A percentile compares a stretch with the other conserved stretches of the same genome.
Conservation (phyloP, 2,113 vertebrate species). For the Pseudorasbora parva region DNA sequence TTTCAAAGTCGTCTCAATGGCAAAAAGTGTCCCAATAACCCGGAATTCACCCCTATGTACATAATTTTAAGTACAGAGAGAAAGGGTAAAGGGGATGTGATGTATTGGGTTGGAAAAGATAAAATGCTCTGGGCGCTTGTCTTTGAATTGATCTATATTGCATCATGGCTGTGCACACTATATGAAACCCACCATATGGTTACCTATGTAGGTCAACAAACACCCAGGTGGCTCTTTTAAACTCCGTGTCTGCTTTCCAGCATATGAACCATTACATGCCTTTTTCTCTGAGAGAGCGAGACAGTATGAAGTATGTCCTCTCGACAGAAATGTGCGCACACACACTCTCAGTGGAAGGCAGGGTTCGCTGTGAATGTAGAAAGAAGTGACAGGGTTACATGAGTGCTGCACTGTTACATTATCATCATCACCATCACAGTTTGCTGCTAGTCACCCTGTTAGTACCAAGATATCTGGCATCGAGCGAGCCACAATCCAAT, state of each 20-base stretch:
- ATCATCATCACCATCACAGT: neutral
- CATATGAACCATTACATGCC: slow-evolving; percentile 27
- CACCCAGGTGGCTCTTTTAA: slow-evolving; percentile 38
- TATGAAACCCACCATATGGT: slow-evolving; percentile 33
- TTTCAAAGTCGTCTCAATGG: no score
- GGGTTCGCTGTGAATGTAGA: neutral
- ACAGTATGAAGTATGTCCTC: neutral
- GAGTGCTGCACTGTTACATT: slow-evolving; percentile 2
- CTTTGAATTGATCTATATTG: neutral
- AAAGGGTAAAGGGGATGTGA: neutral
- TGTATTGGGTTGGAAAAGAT: neutral
- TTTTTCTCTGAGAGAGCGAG: neutral
- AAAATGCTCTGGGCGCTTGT: neutral
- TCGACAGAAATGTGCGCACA: neutral
- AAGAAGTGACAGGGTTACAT: slow-evolving; percentile 4
- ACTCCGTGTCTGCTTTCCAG: neutral
- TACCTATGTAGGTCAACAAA: slow-evolving; percentile 43
- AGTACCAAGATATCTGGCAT: neutral
- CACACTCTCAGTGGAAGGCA: neutral
- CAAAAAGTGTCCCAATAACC: no score
- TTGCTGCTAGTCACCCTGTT: neutral
- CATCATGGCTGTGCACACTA: neutral
- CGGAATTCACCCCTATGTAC: no score
- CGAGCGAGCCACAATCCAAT: neutral
- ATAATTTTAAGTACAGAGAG: no score